Conservation (phyloP, 2,888 invertebrate species). For the Spilarctia lutea region DNA sequence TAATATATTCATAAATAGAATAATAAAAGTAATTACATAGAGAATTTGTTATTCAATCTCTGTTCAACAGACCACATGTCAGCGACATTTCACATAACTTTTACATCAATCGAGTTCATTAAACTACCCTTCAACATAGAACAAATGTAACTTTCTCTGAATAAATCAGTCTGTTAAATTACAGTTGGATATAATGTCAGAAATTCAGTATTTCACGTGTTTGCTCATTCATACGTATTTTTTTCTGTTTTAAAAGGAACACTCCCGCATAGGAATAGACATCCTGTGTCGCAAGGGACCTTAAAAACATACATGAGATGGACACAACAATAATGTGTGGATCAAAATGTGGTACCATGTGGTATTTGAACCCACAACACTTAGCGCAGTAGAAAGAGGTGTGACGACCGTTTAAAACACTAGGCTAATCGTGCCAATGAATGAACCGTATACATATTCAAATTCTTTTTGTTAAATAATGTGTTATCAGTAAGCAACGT, state of each 20-base stretch:
- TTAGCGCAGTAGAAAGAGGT: no score
- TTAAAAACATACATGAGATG: no score
- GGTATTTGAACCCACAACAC: no score
- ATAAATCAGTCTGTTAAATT: neutral
- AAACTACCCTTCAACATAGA: neutral
- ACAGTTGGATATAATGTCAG: neutral
- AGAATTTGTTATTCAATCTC: neutral
- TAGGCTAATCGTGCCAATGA: neutral
- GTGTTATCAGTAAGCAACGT: neutral
- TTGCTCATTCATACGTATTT: neutral
- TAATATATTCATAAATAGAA: neutral
- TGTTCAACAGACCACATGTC: neutral
- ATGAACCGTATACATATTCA: neutral
- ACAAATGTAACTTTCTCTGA: slow-evolving; percentile 2
- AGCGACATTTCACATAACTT: slow-evolving; percentile 3
- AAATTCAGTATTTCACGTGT: neutral
- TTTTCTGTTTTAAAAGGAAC: no score
- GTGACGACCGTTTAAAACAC: no score
- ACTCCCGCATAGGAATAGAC: no score
- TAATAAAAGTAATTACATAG: neutral
- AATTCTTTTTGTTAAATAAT: neutral
- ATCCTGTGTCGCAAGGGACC: no score
- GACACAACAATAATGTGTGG: no score
- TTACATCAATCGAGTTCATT: slow-evolving; percentile 8
- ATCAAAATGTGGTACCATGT: no score